These are phyloP conservation scores for Fregata magnificens DNA, from an alignment of 2,113 vertebrate genomes.

Conservation along the genomic window DNA sequence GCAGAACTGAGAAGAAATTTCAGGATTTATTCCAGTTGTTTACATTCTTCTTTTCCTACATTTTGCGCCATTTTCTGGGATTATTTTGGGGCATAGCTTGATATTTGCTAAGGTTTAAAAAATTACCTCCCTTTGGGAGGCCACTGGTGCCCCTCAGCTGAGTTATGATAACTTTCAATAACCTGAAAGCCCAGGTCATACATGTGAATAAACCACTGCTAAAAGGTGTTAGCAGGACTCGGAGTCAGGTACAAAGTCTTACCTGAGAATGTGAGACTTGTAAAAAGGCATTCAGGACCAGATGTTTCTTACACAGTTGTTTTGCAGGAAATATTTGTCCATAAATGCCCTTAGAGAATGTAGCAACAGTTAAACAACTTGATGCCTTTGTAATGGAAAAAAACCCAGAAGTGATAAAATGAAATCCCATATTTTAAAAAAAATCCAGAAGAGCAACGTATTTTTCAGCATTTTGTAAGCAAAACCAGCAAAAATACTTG, in stretches of 20 bases:
- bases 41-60: background rate
- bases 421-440: background rate
- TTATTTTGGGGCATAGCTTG: background rate
- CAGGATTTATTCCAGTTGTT: background rate
- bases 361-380: background rate
- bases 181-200: background rate
- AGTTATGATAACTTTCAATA: background rate
- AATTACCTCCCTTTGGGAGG: background rate
- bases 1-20: background rate
- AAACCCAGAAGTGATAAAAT: background rate
- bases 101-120: background rate
- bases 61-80: background rate
- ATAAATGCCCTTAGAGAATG: background rate
- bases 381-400: background rate
- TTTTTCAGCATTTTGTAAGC: constrained; percentile 6
- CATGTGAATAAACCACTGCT: background rate
- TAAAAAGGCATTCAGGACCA: background rate
- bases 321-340: background rate
- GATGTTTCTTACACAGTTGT: background rate
- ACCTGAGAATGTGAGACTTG: background rate
- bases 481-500: background rate
- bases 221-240: background rate
- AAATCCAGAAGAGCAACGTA: background rate
- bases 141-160: background rate
- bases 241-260: background rate